Percentiles rank a stretch among this genome's conserved stretches.
Conservation (phyloP, 2,888 invertebrate genomes). For the Drosophila affinis region DNA sequence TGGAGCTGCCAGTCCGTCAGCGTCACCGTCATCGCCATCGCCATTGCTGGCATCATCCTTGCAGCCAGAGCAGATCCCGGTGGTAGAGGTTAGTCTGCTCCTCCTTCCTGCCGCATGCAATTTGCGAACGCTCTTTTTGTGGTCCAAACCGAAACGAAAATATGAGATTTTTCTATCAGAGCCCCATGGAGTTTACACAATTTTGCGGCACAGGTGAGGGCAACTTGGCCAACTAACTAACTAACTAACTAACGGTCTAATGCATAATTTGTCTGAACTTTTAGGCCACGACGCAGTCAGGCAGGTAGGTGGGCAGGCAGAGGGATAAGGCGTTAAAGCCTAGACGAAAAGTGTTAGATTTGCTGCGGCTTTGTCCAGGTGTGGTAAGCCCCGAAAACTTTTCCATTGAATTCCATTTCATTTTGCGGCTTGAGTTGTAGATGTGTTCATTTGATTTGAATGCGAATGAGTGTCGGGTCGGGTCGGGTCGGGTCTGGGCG, state of each 20-base stretch:
- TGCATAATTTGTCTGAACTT: slow-evolving; percentile 79
- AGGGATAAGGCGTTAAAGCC: slow-evolving; percentile 40
- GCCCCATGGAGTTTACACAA: slow-evolving; percentile 18
- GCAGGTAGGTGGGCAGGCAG: slow-evolving; percentile 35
- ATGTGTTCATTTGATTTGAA: slow-evolving; percentile 77
- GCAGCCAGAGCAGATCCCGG: slow-evolving; percentile 49
- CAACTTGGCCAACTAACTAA: slow-evolving; percentile 61
- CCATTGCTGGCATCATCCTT: slow-evolving; percentile 14
- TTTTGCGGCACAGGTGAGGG: slow-evolving; percentile 36
- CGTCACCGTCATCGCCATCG: slow-evolving; percentile 35
- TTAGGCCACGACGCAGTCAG: slow-evolving; percentile 30
- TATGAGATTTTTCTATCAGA: slow-evolving; percentile 12
- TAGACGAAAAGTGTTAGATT: slow-evolving; percentile 50
- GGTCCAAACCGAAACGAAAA: neutral
- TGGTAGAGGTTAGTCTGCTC: slow-evolving; percentile 20
- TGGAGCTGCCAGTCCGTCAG: slow-evolving; percentile 51
- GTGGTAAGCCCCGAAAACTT: slow-evolving; percentile 60
- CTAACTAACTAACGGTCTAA: slow-evolving; percentile 66
- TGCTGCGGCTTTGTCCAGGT: slow-evolving; percentile 54
- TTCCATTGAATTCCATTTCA: slow-evolving; percentile 76
- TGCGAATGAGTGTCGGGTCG: slow-evolving; percentile 42
- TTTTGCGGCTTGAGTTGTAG: slow-evolving; percentile 65
- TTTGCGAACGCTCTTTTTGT: neutral
- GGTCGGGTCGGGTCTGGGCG: too few relatives aligned
- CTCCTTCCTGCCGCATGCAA: neutral